A percentile compares a stretch with the other conserved stretches of the same genome.
Conservation (phyloP, 2,888 invertebrate species). For the Incurvaria masculella region DNA sequence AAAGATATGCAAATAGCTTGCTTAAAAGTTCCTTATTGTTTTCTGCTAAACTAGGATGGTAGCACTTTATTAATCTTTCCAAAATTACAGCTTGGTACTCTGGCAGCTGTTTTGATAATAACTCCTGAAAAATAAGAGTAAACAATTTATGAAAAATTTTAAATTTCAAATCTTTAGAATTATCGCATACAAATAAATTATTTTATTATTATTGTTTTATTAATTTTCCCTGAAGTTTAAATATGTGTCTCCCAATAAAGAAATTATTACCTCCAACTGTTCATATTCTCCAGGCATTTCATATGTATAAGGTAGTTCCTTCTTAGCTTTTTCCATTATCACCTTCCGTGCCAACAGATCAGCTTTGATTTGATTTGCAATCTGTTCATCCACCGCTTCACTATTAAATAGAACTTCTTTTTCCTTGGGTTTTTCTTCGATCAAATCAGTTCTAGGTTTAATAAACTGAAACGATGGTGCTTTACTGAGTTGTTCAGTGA, state of each 20-base stretch:
- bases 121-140: constrained; percentile 31
- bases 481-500: not conserved
- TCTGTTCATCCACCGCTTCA: not conserved
- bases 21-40: constrained; percentile 76
- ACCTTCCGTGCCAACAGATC: constrained; percentile 14
- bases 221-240: too few species aligned
- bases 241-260: not conserved
- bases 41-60: constrained; percentile 76
- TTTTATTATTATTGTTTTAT: too few species aligned
- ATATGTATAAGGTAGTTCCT: constrained; percentile 57
- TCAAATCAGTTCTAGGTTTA: not conserved
- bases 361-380: constrained; percentile 7
- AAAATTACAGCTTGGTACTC: constrained; percentile 68
- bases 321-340: constrained; percentile 13
- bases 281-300: constrained; percentile 62
- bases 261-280: constrained; percentile 34
- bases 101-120: constrained; percentile 59
- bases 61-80: constrained; percentile 81
- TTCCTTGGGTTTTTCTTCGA: not conserved
- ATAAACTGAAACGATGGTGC: not conserved
- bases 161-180: too few species aligned
- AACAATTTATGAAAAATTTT: too few species aligned
- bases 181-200: too few species aligned
- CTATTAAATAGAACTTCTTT: constrained; percentile 6
- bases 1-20: constrained; percentile 68